These are phyloP conservation scores for Ailuropoda melanoleuca DNA, from an alignment of 2,113 vertebrate genomes.

Conservation along the genomic window DNA sequence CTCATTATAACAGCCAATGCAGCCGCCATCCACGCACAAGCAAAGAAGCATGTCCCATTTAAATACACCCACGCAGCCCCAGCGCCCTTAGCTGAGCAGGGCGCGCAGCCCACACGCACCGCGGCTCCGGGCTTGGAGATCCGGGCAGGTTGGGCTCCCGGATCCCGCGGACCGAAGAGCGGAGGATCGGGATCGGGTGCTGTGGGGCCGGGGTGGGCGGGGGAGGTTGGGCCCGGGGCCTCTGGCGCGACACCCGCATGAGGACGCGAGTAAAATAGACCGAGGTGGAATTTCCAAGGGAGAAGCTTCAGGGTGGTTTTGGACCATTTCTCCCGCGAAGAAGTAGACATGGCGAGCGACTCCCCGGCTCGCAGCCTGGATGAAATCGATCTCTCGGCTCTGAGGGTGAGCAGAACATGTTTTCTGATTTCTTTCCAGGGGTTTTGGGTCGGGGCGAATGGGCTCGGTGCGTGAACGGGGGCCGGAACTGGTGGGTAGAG, in stretches of 20 bases:
- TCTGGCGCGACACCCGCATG: constrained; percentile 70
- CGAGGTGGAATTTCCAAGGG: constrained; percentile 73
- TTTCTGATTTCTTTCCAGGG: constrained; percentile 28
- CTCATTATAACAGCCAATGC: constrained; percentile 77
- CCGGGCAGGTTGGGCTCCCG: constrained; percentile 54
- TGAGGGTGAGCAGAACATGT: constrained; percentile 88
- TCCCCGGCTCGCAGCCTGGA: constrained; percentile 97
- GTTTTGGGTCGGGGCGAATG: background rate
- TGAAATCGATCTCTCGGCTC: constrained; percentile 97
- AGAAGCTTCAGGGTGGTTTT: constrained; percentile 68
- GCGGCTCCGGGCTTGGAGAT: constrained; percentile 56
- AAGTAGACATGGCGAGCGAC: constrained; percentile 96
- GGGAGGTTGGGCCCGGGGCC: constrained; percentile 68
- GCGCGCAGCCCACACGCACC: constrained; percentile 69
- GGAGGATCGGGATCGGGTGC: background rate
- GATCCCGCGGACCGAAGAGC: background rate
- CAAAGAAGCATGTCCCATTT: constrained; percentile 78
- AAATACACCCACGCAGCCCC: constrained; percentile 76
- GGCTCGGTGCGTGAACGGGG: background rate
- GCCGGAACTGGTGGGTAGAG: background rate
- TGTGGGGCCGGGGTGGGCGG: constrained; percentile 40
- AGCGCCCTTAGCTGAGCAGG: constrained; percentile 72
- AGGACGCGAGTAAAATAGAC: constrained; percentile 72
- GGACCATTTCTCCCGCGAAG: constrained; percentile 80
- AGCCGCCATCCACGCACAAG: constrained; percentile 80